Evolutionary conservation across 2,888 invertebrate genomes (phyloP), one percentile per base, ranked within the genome.

Genomic region (Brenthis daphne): DNA sequence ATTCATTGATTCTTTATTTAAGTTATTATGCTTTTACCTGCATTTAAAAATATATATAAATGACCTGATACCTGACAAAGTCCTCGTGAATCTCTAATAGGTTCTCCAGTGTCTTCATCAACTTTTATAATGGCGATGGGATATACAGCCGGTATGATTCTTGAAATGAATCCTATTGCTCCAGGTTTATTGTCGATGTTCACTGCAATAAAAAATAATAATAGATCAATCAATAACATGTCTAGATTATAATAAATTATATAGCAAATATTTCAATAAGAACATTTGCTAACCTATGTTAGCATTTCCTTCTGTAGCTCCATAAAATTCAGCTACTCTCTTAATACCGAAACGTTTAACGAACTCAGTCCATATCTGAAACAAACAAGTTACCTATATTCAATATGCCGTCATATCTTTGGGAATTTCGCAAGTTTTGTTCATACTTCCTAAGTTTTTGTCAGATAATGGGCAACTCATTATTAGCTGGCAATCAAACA

Each of bases 221-320:
- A 33, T 37, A 14, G n/a, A 37, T 20, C 6, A 33, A 48, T 48
- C 37, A 37, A 37, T 43, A 43, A 43, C 11, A 43, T 43, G 11
- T 11, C 37, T 43, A 11, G 11, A 8, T 43, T 8, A 43, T 2
- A 43, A 43, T 3, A 8, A 43, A 11, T 37, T 37, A 20, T 20
- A 1, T 20, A 37, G 37, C 37, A 37, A 8, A 37, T 37, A 37
- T 37, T 37, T 37, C 6, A 37, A 37, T 37, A 37, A 43, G 2
- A 11, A 11, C 37, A 43, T 2, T 11, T 43, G 11, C 37, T 43
- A 8, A 43, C 96, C 95, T 73, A 99, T 98, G 84, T 98, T 99
- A 6, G 99, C 98, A 84, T 99, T 99, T 80, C 99, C 99, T 93
- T 99, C 99, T 0, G 99, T 99, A 16, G 99, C 98, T 3, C 99